Base-by-base conservation (phyloP, 2,113 vertebrate species). In the Pachycephala philippinensis region DNA sequence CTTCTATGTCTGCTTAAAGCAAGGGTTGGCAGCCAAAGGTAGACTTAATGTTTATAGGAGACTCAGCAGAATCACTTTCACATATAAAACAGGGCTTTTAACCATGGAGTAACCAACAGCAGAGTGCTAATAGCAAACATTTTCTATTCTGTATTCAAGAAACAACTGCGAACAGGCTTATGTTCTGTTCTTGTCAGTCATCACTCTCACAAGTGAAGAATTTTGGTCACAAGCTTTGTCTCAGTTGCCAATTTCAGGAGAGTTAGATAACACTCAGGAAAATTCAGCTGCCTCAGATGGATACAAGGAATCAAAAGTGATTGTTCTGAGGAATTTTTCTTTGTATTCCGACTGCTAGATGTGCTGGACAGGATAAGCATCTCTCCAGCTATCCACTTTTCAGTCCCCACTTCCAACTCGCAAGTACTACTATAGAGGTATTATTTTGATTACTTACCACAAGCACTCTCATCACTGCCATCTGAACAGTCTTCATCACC, bases 401-500 rank as follows among this genome's bases (percentile, higher is more conserved):
- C 76, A 74, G 22, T 4, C 27, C 9, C 6, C 35, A 44, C 23
- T 75, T 44, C 27, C 30, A 77, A 3, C 7, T 20, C 74, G 11
- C 15, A 81, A 59, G 24, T 59, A 63, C 8, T 45, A 42, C 31
- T 50, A 24, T 4, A 80, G 37, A 69, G 9, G 19, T 37, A 59
- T 52, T 83, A 47, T 53, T 92, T 71, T 45, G 19, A 89, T 61
- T 70, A 93, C 99, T 99, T 95, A 99, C 99, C 99, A 93, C 99
- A 99, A 35, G 98, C 97, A 86, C 74, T 98, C 72, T 99, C 99
- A 19, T 99, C 99, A 33, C 99, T 99, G 83, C 99, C 98, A 10
- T 99, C 99, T 3, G 94, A 94, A 82, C 99, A 99, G 95, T 99
- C 99, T 95, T 99, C 98, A 26, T 99, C 99, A 15, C 99, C 99